Percentiles rank a stretch among this genome's conserved stretches.
Evolutionary conservation across 2,888 invertebrate genomes (phyloP).

Genomic region (Coelogynopora nodosa): DNA sequence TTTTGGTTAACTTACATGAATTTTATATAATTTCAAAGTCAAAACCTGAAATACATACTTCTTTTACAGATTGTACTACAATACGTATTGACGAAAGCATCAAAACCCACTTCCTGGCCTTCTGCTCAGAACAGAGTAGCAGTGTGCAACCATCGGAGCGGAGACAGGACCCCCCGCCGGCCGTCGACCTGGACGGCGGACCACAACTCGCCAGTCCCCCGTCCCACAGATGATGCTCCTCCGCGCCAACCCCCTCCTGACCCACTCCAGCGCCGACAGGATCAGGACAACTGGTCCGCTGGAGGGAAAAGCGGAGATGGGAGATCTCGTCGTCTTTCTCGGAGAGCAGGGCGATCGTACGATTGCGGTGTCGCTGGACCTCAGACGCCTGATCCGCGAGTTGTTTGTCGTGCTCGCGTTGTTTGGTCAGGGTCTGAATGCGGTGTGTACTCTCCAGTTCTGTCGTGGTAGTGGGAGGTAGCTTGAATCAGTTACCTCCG

Average conservation of each 20-base stretch:
- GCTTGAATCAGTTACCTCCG: no score
- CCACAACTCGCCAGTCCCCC: constrained; percentile 38
- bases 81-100: no score
- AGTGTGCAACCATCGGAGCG: constrained; percentile 51
- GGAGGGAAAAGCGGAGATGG: constrained; percentile 61
- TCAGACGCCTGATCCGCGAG: constrained; percentile 55
- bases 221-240: constrained; percentile 26
- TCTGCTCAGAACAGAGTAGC: constrained; percentile 52
- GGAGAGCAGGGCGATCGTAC: constrained; percentile 73
- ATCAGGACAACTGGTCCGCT: constrained; percentile 55
- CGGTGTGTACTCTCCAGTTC: constrained; percentile 45
- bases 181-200: constrained; percentile 45
- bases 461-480: no score
- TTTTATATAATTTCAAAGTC: no score
- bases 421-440: constrained; percentile 50
- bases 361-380: constrained; percentile 71
- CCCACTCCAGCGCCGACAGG: no score
- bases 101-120: constrained; percentile 58
- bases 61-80: no score
- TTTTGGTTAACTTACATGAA: no score
- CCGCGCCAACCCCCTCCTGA: constrained; percentile 32
- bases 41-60: no score
- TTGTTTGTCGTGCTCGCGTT: constrained; percentile 70
- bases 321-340: constrained; percentile 70
- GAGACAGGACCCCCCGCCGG: constrained; percentile 26